These are phyloP conservation scores for Orthonychiurus folsomi DNA, from an alignment of 2,888 invertebrate species.

Conservation along the genomic window DNA sequence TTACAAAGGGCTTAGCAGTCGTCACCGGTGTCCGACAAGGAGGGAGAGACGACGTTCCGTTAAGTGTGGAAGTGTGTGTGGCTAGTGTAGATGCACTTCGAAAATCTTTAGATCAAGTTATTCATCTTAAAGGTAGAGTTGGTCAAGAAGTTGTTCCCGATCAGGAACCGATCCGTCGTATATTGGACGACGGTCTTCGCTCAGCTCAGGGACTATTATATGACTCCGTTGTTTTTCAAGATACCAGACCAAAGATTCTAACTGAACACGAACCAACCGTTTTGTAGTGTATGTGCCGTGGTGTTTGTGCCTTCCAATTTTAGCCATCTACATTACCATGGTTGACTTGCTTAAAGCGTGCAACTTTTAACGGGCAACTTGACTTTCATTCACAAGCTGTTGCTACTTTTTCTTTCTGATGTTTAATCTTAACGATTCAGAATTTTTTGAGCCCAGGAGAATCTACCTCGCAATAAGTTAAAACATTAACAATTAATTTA, in stretches of 20 bases:
- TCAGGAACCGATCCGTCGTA: conserved; percentile 35
- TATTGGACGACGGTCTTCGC: conserved; percentile 38
- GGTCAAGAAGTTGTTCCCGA: conserved; percentile 34
- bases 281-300: not conserved
- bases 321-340: no score
- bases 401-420: no score
- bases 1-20: conserved; percentile 35
- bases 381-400: no score
- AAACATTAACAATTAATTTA: no score
- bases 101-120: conserved; percentile 38
- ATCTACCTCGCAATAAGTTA: no score
- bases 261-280: conserved; percentile 37
- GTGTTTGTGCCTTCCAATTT: no score
- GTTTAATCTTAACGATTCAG: no score
- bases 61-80: conserved; percentile 30
- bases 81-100: conserved; percentile 32
- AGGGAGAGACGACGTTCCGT: conserved; percentile 32
- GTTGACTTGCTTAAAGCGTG: no score
- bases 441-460: no score
- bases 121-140: conserved; percentile 30
- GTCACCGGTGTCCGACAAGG: conserved; percentile 39
- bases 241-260: conserved; percentile 37
- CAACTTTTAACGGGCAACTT: no score
- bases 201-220: conserved; percentile 33
- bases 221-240: conserved; percentile 36